Evolutionary conservation across 2,113 vertebrate genomes (phyloP).

Genomic region (Paraplagusia blochii): DNA sequence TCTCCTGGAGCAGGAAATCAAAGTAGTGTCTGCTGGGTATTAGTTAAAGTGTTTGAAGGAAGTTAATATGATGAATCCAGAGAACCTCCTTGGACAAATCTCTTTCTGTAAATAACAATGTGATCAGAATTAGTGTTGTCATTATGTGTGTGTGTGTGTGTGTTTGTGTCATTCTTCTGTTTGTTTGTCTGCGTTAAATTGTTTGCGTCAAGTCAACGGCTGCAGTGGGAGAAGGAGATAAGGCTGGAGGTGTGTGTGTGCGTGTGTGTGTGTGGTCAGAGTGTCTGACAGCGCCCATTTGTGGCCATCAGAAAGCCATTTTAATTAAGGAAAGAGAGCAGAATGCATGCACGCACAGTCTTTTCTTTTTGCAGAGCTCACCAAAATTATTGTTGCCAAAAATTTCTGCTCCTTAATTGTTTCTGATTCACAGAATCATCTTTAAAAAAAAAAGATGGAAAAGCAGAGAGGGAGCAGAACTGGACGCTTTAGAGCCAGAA

Average conservation of each 20-base stretch:
- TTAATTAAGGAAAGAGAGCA: constrained; percentile 53
- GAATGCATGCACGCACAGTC: constrained; percentile 4
- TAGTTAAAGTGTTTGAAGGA: too few relatives aligned
- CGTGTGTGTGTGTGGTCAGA: constrained; percentile 16
- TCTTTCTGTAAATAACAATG: constrained; percentile 14
- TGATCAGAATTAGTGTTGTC: constrained; percentile 11
- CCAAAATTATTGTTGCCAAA: constrained; percentile 49
- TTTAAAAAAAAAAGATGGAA: too few relatives aligned
- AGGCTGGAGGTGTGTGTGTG: constrained; percentile 4
- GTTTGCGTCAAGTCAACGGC: constrained; percentile 23
- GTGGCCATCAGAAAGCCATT: constrained; percentile 55
- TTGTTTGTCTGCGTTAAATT: constrained; percentile 20
- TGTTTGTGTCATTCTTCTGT: constrained; percentile 3
- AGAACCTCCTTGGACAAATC: too few relatives aligned
- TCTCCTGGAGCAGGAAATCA: too few relatives aligned
- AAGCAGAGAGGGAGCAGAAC: not conserved
- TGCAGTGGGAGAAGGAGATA: constrained; percentile 39
- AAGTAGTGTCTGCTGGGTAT: too few relatives aligned
- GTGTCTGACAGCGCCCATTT: constrained; percentile 45
- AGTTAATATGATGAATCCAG: too few relatives aligned
- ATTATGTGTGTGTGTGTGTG: not conserved
- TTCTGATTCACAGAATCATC: constrained; percentile 26
- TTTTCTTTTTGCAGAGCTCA: constrained; percentile 52
- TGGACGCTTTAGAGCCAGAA: not conserved
- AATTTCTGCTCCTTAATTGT: constrained; percentile 40